A percentile compares a stretch with the other conserved stretches of the same genome.
Conservation (phyloP, 2,113 vertebrate species). For the Acrocephalus arundinaceus region DNA sequence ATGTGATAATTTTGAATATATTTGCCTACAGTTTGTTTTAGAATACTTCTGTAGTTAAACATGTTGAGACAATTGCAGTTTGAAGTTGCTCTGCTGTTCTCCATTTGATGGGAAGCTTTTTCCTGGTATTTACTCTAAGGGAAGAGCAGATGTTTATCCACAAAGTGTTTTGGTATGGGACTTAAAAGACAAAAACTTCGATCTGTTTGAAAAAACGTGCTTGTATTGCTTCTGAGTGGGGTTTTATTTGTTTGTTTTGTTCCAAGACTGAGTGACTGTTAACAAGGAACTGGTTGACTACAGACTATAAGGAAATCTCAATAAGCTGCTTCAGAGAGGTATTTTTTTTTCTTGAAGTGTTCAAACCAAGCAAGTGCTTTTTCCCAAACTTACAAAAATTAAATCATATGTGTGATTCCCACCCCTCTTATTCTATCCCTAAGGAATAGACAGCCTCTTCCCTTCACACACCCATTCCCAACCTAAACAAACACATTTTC, state of each 20-base stretch:
- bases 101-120: neutral
- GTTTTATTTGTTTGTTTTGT: neutral
- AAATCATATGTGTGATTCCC: neutral
- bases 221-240: neutral
- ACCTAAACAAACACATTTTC: neutral
- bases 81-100: neutral
- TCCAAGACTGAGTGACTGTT: neutral
- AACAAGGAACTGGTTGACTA: neutral
- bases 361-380: neutral
- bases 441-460: neutral
- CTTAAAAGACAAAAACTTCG: neutral
- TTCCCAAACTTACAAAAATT: neutral
- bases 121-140: neutral
- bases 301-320: neutral
- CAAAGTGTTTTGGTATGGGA: neutral
- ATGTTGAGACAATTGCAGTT: slow-evolving; percentile 14
- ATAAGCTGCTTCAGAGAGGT: neutral
- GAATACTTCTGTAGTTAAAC: neutral
- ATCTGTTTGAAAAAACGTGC: neutral
- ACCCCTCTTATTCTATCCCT: neutral
- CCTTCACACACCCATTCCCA: neutral
- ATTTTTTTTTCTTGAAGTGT: neutral
- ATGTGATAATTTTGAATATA: neutral
- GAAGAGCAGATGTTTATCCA: neutral
- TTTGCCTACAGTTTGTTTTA: slow-evolving; percentile 24